Percentiles rank a stretch among this genome's conserved stretches.
phyloP scores from a whole-genome alignment of 2,797 vertebrate species.

The Eptatretus atami region DNA sequence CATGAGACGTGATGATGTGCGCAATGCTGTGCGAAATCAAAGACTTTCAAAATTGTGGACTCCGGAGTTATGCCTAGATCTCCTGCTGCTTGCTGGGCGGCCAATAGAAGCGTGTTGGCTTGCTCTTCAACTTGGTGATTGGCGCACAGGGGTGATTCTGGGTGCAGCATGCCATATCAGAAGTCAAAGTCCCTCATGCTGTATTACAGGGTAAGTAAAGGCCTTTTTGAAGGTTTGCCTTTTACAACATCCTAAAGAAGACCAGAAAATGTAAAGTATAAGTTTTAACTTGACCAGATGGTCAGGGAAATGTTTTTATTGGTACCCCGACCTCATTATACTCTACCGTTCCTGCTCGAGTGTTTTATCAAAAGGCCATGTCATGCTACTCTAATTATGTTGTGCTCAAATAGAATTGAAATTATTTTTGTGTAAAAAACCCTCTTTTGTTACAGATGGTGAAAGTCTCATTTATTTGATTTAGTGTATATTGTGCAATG shows the following conservation, averaged over 20 bases:
- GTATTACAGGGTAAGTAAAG: constrained; percentile 18
- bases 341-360: too few species aligned
- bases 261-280: not conserved
- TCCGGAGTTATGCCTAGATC: constrained; percentile 45
- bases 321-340: not conserved
- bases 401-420: too few species aligned
- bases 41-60: constrained; percentile 59
- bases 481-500: too few species aligned
- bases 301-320: not conserved
- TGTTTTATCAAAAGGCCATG: too few species aligned
- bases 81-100: constrained; percentile 45
- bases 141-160: constrained; percentile 50
- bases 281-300: not conserved
- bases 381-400: too few species aligned
- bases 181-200: constrained; percentile 13
- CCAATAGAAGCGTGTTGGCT: constrained; percentile 61
- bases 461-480: too few species aligned
- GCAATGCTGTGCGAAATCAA: constrained; percentile 27
- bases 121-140: constrained; percentile 39
- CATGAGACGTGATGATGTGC: constrained; percentile 14
- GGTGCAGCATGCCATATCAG: constrained; percentile 32
- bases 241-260: not conserved
- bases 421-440: too few species aligned
- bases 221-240: not conserved
- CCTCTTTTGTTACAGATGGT: too few species aligned